Base-by-base conservation (phyloP, 2,888 invertebrate genomes). In the Tenodera sinensis region DNA sequence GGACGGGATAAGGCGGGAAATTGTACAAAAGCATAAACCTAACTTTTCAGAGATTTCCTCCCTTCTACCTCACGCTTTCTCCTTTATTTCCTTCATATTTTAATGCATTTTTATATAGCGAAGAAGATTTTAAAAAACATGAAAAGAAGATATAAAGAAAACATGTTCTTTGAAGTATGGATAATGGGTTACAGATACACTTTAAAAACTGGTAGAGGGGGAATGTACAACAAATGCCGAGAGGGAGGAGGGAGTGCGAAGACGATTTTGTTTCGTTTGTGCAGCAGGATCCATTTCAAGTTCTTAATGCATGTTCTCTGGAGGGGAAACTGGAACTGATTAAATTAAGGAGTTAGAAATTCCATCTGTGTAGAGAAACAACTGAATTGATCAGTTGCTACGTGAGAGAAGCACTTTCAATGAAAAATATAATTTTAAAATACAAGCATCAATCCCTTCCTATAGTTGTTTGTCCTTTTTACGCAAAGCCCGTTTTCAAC, bases 1-100 rank as follows among this genome's bases (percentile, higher is more conserved):
- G 85, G 90, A 30, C 87, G 89, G 89, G 89, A 90, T 89, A 87
- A 89, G 81, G 87, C 47, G 30, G 34, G n/a, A 30, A 34, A 47
- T 42, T 15, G 54, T 71, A 71, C 54, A 71, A 71, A 71, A 71
- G 54, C 54, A 20, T 71, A 71, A 71, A 71, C 54, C 54, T 71
- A 71, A 71, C 54, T 71, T 71, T 71, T 71, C 25, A 71, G 54
- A 71, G 54, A 71, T 71, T 71, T 71, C 54, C 54, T 71, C 15
- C 20, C 54, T 25, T 25, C 9, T 71, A 71, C 15, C 54, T 71
- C 54, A 71, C 54, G 54, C 54, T 71, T 71, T 71, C 54, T 71
- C 54, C 54, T 71, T 71, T 71, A 71, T 71, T 71, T 71, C 54
- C 54, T 71, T 71, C 54, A 71, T 71, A 71, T 71, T 71, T 71